phyloP scores from a whole-genome alignment of 2,888 invertebrate genomes.

The Unio pictorum region DNA sequence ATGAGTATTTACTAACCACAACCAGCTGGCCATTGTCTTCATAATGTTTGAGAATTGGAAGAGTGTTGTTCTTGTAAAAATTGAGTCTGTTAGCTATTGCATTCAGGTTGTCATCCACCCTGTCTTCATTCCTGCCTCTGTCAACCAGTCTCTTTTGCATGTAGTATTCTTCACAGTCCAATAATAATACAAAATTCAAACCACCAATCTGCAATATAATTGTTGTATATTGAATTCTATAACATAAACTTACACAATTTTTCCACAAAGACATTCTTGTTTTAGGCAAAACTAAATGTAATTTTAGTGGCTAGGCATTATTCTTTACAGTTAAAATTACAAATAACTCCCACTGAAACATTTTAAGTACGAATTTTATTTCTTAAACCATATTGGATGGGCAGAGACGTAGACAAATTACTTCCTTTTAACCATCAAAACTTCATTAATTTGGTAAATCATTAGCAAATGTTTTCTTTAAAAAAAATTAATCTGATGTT shows the following conservation, averaged over 20 bases:
- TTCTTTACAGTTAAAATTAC: too few relatives aligned
- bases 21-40: constrained; percentile 62
- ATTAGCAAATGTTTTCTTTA: too few relatives aligned
- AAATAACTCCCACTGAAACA: too few relatives aligned
- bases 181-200: constrained; percentile 56
- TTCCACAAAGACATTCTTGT: too few relatives aligned
- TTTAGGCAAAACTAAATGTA: too few relatives aligned
- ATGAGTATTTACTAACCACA: constrained; percentile 54
- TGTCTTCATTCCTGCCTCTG: constrained; percentile 45
- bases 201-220: constrained; percentile 62
- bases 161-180: constrained; percentile 66
- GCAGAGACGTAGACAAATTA: too few relatives aligned
- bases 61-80: constrained; percentile 63
- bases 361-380: too few relatives aligned
- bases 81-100: constrained; percentile 57
- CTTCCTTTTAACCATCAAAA: neutral
- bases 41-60: constrained; percentile 63
- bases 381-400: too few relatives aligned
- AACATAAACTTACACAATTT: too few relatives aligned
- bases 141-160: constrained; percentile 54
- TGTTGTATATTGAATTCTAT: neutral
- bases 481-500: too few relatives aligned
- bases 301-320: too few relatives aligned
- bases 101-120: constrained; percentile 59
- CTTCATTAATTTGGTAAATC: neutral